Evolutionary conservation across 37 sponge, comb jelly and placozoan species (phyloP).

Genomic region (Cladorhizidae sp.): DNA sequence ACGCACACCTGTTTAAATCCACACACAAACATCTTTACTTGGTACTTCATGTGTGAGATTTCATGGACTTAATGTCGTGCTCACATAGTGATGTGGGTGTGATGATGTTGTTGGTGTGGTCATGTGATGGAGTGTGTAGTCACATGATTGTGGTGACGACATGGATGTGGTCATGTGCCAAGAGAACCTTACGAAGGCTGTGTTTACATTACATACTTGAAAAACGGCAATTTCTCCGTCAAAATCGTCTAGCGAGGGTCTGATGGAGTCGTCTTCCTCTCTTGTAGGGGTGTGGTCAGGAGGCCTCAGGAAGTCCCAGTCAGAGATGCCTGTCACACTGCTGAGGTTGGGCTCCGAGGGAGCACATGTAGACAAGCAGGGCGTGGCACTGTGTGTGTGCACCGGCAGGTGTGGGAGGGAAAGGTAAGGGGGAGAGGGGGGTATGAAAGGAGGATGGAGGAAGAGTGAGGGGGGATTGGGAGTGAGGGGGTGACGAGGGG

Average conservation of each 20-base stretch:
- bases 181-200: too few relatives aligned
- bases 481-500: too few relatives aligned
- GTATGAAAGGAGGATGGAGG: background rate
- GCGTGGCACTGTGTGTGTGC: background rate
- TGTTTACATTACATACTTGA: conserved; percentile 38
- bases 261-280: conserved; percentile 21
- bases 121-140: too few relatives aligned
- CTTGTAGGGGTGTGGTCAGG: background rate
- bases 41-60: too few relatives aligned
- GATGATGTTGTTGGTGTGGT: too few relatives aligned
- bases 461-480: too few relatives aligned
- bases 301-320: conserved; percentile 78
- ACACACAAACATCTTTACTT: too few relatives aligned
- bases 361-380: background rate
- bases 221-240: conserved; percentile 79
- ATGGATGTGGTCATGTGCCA: too few relatives aligned
- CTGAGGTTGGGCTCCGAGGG: conserved; percentile 18
- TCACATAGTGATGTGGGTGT: too few relatives aligned
- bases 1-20: too few relatives aligned
- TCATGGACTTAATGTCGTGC: too few relatives aligned
- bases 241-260: conserved; percentile 81
- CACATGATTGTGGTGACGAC: background rate
- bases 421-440: conserved; percentile 1
- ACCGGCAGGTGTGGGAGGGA: background rate
- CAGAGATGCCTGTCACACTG: conserved; percentile 59